A percentile compares a stretch with the other conserved stretches of the same genome.
Conservation (phyloP, 2,113 vertebrate genomes). For the Nothocercus nigrocapillus region DNA sequence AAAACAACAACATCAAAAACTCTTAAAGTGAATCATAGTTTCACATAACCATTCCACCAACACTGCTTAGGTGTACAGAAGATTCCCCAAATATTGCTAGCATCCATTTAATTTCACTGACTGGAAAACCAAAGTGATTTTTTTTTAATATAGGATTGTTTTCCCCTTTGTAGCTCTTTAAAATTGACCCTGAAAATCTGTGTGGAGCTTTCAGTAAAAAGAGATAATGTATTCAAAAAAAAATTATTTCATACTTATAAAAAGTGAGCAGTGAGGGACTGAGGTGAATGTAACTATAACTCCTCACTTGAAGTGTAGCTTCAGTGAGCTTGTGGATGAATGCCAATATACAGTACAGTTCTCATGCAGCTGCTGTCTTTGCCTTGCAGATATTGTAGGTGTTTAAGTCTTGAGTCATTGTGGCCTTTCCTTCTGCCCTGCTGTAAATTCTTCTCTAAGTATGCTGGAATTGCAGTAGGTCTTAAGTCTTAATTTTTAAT, state of each 20-base stretch:
- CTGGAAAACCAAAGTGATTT: neutral
- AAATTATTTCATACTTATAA: neutral
- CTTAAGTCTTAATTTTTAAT: neutral
- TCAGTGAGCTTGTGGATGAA: neutral
- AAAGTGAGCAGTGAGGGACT: neutral
- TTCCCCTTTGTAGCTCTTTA: neutral
- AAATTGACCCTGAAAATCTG: neutral
- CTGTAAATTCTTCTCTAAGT: neutral
- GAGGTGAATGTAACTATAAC: neutral
- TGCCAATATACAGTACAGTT: neutral
- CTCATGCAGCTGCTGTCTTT: neutral
- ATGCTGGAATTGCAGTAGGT: neutral
- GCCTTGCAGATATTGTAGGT: neutral
- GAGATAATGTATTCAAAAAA: neutral
- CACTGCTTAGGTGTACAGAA: neutral
- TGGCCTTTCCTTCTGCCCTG: conserved; percentile 9
- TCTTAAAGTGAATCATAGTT: neutral
- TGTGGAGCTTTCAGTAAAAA: neutral
- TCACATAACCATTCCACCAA: neutral
- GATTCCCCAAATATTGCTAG: neutral
- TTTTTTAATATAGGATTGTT: too few species aligned
- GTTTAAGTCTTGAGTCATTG: neutral
- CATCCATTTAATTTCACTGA: neutral
- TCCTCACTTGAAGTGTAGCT: neutral
- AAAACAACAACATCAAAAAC: neutral